Base-by-base conservation (phyloP, 2,797 vertebrate species). In the Paedocypris micromegethes region DNA sequence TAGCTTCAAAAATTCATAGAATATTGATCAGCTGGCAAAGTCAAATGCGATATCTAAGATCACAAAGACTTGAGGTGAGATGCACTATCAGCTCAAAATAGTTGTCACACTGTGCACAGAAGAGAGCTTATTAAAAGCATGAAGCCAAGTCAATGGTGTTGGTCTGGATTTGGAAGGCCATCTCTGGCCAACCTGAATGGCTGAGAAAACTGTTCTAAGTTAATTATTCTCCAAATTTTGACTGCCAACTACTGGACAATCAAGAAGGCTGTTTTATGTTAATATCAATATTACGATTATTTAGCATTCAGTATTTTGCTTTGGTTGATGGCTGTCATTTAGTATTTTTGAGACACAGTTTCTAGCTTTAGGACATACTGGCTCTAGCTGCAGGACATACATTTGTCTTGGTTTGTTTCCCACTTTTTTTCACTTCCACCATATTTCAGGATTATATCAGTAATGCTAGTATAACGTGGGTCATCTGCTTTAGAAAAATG, bases 1-100 rank as follows among this genome's bases (percentile, higher is more conserved):
- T 73, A 73, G 75, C 81, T 85, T 85, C 83, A 81, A 86, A 79
- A 88, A 90, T 88, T 86, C 86, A 88, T 89, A 83, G 86, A 87
- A 74, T 89, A 90, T 90, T 63, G 89, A 90, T 88, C 79, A 74
- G 70, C 59, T 49, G 77, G 79, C 78, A 81, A 86, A 85, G 80
- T 82, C 80, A 84, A 87, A 86, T 72, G 82, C 62, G 73, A 64
- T 75, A 80, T 74, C 70, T 72, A 75, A 79, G 72, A 79, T 75
- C 75, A 77, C 77, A 79, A 77, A 75, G 72, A 77, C 70, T 78
- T 67, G 43, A 37, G 66, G 70, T 64, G 51, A 75, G 70, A 70
- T 78, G 73, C 70, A 78, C 68, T 72, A 75, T 75, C 73, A 75
- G 73, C 73, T 73, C 64, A 68, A 78, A 78, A 66, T 72, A 75